Conservation (phyloP, 1,140 invertebrate genomes). For the Lethocerus indicus region DNA sequence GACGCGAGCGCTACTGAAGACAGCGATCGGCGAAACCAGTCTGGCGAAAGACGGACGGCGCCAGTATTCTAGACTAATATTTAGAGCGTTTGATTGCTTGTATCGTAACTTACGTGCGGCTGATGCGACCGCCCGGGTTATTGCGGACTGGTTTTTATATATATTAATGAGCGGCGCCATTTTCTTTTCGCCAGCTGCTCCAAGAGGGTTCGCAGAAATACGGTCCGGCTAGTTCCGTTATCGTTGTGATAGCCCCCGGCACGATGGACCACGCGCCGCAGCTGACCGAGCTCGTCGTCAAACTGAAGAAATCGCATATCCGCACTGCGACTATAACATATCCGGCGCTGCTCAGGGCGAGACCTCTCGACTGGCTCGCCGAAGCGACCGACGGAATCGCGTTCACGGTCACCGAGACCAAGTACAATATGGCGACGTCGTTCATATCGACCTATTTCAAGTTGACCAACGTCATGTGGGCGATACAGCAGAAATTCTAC, state of each 20-base stretch:
- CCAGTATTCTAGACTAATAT: too few relatives aligned
- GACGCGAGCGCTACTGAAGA: too few relatives aligned
- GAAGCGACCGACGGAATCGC: slow-evolving; percentile 26
- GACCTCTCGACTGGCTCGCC: slow-evolving; percentile 27
- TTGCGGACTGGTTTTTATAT: too few relatives aligned
- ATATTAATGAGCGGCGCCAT: too few relatives aligned
- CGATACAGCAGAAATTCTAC: slow-evolving; percentile 28
- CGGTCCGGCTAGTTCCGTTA: slow-evolving; percentile 31
- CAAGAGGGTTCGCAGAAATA: slow-evolving; percentile 23
- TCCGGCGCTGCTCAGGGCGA: slow-evolving; percentile 23
- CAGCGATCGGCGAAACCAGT: too few relatives aligned
- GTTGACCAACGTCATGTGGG: slow-evolving; percentile 29
- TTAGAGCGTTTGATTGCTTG: too few relatives aligned
- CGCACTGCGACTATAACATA: slow-evolving; percentile 31
- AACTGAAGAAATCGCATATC: slow-evolving; percentile 23
- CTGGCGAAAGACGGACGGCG: too few relatives aligned
- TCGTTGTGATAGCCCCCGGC: slow-evolving; percentile 33
- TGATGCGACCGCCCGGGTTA: too few relatives aligned
- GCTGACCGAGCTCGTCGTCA: slow-evolving; percentile 19
- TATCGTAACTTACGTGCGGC: too few relatives aligned
- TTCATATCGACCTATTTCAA: slow-evolving; percentile 32
- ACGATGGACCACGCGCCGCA: slow-evolving; percentile 22
- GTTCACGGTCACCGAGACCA: slow-evolving; percentile 30
- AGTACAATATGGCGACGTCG: slow-evolving; percentile 29
- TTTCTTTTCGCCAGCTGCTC: slow-evolving; percentile 25